Evolutionary conservation across 2,888 invertebrate species (phyloP).

Genomic region (Fragum fragum): DNA sequence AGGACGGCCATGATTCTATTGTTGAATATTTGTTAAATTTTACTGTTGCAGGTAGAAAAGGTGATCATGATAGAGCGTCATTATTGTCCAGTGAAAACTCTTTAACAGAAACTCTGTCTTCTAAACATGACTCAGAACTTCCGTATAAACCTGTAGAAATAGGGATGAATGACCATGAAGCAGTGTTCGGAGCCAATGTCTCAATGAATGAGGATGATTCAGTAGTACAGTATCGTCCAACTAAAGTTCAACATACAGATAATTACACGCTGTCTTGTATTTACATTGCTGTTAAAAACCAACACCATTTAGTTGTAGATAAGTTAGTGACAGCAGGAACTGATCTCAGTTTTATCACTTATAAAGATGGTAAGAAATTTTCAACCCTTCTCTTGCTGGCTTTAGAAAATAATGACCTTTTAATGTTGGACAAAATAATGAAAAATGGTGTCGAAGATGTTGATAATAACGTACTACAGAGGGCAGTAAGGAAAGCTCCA

Average conservation of each 20-base stretch:
- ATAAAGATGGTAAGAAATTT: conserved; percentile 84
- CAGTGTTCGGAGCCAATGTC: background rate
- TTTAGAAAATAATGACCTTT: conserved; percentile 90
- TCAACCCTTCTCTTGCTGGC: conserved; percentile 90
- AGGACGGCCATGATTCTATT: conserved; percentile 79
- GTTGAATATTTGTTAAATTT: conserved; percentile 73
- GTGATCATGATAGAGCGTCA: conserved; percentile 13
- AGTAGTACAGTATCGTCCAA: conserved; percentile 23
- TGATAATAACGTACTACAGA: conserved; percentile 91
- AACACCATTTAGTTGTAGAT: conserved; percentile 90
- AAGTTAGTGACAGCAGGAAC: conserved; percentile 93
- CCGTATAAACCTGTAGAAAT: conserved; percentile 14
- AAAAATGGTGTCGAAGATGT: conserved; percentile 94
- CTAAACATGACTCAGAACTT: background rate
- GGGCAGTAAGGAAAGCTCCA: conserved; percentile 89
- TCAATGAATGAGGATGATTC: conserved; percentile 4
- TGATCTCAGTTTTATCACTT: conserved; percentile 91
- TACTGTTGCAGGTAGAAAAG: conserved; percentile 46
- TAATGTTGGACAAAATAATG: conserved; percentile 92
- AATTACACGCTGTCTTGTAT: conserved; percentile 73
- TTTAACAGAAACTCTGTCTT: background rate
- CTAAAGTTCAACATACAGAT: background rate
- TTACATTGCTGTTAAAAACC: conserved; percentile 78
- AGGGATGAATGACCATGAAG: background rate
- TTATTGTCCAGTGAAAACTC: conserved; percentile 15